Base-by-base conservation (phyloP, 2,113 vertebrate species). In the Gyps fulvus region DNA sequence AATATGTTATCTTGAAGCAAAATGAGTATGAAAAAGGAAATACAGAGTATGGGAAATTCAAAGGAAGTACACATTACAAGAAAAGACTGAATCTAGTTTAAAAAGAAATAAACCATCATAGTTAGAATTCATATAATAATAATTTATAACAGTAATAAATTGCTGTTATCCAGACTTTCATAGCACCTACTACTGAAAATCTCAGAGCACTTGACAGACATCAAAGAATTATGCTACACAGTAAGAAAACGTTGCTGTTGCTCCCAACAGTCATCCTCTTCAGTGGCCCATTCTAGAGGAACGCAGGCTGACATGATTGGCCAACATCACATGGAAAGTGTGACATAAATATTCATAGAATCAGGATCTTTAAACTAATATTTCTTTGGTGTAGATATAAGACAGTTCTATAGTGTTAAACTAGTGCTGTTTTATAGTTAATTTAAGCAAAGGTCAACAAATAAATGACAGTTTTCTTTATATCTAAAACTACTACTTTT, bases 1-100 rank as follows among this genome's bases (percentile, higher is more conserved):
- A 92, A 89, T 49, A 67, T n/a, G 32, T 96, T 96, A 86, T 88
- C 29, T 47, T 72, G 62, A 83, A 95, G 54, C 67, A 74, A 92
- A 95, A 95, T 43, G 10, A 87, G 34, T 80, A 42, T 82, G 79
- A 77, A 89, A 92, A 92, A 76, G 31, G 38, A 87, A 91, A 59
- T 77, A 62, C 9, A 5, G 59, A 93, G 47, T 32, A 55, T 52
- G 82, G 84, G 73, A 87, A 95, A 94, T 87, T 67, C 71, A 94
- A 93, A 87, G 70, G 50, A 67, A 80, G 78, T 34, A 19, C 40
- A 43, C 8, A 6, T 82, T 89, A 23, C 29, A 38, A 26, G 42
- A 40, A 83, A 86, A 77, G 45, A 43, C 38, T 21, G 27, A 69
- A 32, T 71, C 38, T 62, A 70, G 16, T 65, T 89, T 49, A 16